Base-by-base conservation (phyloP, 2,888 invertebrate species). In the Ormyrus rosae region DNA sequence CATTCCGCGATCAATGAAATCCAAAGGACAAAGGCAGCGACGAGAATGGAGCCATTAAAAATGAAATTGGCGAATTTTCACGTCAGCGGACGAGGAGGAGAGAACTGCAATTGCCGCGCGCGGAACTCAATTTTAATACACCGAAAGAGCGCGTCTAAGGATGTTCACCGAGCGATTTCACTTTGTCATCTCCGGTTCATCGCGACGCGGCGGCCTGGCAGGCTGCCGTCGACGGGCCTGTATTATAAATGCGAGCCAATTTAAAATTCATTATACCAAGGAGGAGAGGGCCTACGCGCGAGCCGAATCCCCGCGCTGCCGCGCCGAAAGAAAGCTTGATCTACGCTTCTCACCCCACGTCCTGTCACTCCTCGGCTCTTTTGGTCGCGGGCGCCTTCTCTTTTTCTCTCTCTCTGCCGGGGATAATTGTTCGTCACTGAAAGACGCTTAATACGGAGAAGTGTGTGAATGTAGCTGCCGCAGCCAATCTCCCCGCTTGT, bases 391-490 rank as follows among this genome's bases (percentile, higher is more conserved):
- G 46, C 69, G 6, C 76, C 9, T 19, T 53, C 85, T 84, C 87
- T 34, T 4, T 34, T 34, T 34, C 34, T 34, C 34, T 4, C 64
- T 81, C 82, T 78, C 80, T 83, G 82, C 73, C 81, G 85, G 88
- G 89, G 89, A 86, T 90, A 90, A 90, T 90, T 90, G 90, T 90
- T 90, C 89, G 89, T 90, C 90, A 88, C 88, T 87, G 87, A 84
- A 85, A 82, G 75, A 71, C 34, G 77, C 71, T 51, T 71, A 71
- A 71, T 71, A 63, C 45, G 55, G 55, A 80, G 75, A 80, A 81
- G 74, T 13, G 81, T 50, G 81, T 50, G n/a, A 9, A 8, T 51
- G 10, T 34, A n/a, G 50, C 60, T 19, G 50, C 60, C 10, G 83
- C 81, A 75, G 84, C 82, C 85, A 85, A 84, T 82, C 80, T 83